phyloP scores from a whole-genome alignment of 2,797 vertebrate species.

The Cebuella pygmaea region DNA sequence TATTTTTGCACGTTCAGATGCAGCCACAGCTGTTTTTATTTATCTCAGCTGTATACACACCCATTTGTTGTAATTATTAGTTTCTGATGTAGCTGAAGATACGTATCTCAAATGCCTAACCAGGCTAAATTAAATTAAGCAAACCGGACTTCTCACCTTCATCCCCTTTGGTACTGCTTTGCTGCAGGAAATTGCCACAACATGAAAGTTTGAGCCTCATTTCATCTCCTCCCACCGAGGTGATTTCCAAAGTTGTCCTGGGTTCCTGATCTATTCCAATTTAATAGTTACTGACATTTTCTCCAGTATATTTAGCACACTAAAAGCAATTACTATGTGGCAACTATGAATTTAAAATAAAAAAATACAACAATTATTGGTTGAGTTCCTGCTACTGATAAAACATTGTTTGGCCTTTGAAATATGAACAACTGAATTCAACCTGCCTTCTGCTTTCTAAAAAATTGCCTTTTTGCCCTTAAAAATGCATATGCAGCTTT shows the following conservation, averaged over 20 bases:
- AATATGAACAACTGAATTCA: not conserved
- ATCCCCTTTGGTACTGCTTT: not conserved
- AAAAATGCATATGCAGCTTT: not conserved
- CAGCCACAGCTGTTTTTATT: constrained; percentile 78
- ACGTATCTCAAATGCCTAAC: constrained; percentile 69
- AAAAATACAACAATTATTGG: not conserved
- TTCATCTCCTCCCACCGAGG: not conserved
- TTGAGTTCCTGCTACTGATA: not conserved
- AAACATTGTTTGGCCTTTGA: not conserved
- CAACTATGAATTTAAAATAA: not conserved
- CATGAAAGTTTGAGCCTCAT: not conserved
- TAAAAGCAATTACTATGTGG: not conserved
- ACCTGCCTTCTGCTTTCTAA: not conserved
- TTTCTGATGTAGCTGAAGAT: constrained; percentile 53
- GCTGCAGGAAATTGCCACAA: not conserved
- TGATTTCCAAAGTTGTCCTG: not conserved
- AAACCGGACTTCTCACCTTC: constrained; percentile 51
- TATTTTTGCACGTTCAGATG: constrained; percentile 63
- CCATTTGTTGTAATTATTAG: constrained; percentile 74
- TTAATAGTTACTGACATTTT: not conserved
- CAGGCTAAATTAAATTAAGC: constrained; percentile 67
- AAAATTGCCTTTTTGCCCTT: not conserved
- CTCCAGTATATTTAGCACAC: not conserved
- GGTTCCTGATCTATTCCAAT: not conserved
- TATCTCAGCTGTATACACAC: constrained; percentile 41